Conservation (phyloP, 1,140 invertebrate genomes). For the Glossosoma conforme region DNA sequence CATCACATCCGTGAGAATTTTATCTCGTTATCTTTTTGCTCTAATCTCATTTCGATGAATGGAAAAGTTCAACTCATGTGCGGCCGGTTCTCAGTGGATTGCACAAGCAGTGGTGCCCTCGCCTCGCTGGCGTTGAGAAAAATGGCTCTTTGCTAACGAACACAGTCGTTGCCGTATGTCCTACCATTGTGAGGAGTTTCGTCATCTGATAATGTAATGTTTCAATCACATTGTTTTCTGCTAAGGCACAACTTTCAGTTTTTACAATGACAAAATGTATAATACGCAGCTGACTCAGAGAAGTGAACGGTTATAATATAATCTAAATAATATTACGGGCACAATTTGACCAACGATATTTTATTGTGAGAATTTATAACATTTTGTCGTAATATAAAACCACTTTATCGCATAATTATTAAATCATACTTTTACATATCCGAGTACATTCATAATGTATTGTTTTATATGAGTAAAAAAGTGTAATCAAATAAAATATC, state of each 20-base stretch:
- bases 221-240: conserved; percentile 16
- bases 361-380: not conserved
- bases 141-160: conserved; percentile 10
- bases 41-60: conserved; percentile 15
- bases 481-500: too few species aligned
- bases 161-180: conserved; percentile 11
- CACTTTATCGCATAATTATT: too few species aligned
- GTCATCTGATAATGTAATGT: conserved; percentile 14
- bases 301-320: too few species aligned
- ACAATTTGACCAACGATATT: not conserved
- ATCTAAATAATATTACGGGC: too few species aligned
- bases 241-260: conserved; percentile 17
- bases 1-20: conserved; percentile 22
- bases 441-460: too few species aligned
- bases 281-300: too few species aligned
- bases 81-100: conserved; percentile 14
- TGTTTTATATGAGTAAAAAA: too few species aligned
- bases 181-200: conserved; percentile 24
- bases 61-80: conserved; percentile 3
- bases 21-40: conserved; percentile 21
- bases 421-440: too few species aligned
- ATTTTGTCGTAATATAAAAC: too few species aligned
- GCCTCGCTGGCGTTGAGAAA: conserved; percentile 10
- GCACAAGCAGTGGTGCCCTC: conserved; percentile 11
- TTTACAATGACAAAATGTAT: conserved; percentile 1